These are phyloP conservation scores for Syngnathus scovelli DNA, from an alignment of 2,113 vertebrate genomes.

Conservation along the genomic window DNA sequence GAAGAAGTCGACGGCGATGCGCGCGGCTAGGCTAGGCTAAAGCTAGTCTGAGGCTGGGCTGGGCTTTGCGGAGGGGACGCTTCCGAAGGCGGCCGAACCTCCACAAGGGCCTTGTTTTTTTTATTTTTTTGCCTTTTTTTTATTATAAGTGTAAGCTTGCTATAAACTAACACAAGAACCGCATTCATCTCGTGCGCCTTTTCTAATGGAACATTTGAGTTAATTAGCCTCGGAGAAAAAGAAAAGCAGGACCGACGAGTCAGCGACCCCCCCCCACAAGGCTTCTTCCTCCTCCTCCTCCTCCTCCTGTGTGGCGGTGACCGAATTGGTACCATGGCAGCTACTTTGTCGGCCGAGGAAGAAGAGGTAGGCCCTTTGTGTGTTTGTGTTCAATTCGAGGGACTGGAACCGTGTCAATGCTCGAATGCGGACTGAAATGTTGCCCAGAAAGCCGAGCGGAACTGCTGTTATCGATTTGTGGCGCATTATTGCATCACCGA, in stretches of 20 bases:
- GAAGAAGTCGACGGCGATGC: slow-evolving; percentile 30
- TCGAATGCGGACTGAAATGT: slow-evolving; percentile 38
- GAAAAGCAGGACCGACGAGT: not conserved
- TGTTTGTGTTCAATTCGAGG: not conserved
- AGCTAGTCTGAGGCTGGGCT: slow-evolving; percentile 1
- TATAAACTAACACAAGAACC: slow-evolving; percentile 36
- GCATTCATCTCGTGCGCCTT: not conserved
- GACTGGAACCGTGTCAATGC: slow-evolving; percentile 9
- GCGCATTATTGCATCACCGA: slow-evolving; percentile 46
- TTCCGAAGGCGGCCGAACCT: slow-evolving; percentile 22
- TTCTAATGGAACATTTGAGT: slow-evolving; percentile 22
- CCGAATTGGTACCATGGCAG: slow-evolving; percentile 65
- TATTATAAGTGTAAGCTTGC: slow-evolving; percentile 17
- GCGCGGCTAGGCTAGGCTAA: slow-evolving; percentile 9
- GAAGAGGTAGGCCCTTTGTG: slow-evolving; percentile 68
- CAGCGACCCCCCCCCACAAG: not conserved
- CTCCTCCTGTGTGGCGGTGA: slow-evolving; percentile 27
- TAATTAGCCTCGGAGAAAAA: slow-evolving; percentile 10
- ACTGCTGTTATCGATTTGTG: slow-evolving; percentile 52
- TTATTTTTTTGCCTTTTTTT: not conserved
- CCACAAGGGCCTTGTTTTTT: slow-evolving; percentile 1
- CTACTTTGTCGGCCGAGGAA: slow-evolving; percentile 69
- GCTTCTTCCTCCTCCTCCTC: slow-evolving; percentile 10
- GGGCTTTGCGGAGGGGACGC: slow-evolving; percentile 17
- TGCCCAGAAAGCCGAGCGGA: slow-evolving; percentile 37